Percentiles rank a stretch among this genome's conserved stretches.
Conservation (phyloP, 2,888 invertebrate species). For the Escarpia spicata region DNA sequence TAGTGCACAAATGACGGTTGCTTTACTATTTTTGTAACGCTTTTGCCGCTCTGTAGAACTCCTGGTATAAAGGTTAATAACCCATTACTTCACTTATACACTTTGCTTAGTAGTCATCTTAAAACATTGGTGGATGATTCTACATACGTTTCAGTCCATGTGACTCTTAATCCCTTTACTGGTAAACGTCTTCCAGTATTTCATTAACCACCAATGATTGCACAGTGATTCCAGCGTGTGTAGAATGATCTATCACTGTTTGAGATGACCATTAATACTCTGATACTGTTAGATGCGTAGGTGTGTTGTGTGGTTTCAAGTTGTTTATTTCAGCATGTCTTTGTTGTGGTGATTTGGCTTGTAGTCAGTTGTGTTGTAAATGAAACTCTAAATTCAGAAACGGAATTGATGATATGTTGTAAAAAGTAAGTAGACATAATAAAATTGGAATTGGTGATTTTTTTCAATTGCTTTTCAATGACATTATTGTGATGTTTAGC, state of each 20-base stretch:
- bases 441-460: too few relatives aligned
- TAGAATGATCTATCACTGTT: background rate
- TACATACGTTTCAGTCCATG: background rate
- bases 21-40: background rate
- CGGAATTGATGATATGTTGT: too few relatives aligned
- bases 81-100: background rate
- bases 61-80: background rate
- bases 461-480: too few relatives aligned
- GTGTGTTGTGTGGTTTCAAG: background rate
- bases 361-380: too few relatives aligned
- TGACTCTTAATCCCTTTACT: background rate
- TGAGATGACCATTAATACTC: background rate
- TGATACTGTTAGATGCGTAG: background rate
- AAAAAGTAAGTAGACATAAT: too few relatives aligned
- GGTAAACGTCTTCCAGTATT: background rate
- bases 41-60: background rate
- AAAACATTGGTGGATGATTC: background rate
- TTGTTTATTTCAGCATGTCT: background rate
- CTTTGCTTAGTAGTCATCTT: background rate
- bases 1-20: background rate
- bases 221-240: background rate
- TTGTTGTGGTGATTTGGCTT: background rate
- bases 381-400: too few relatives aligned
- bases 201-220: background rate
- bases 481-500: too few relatives aligned